These are phyloP conservation scores for Pitta sordida DNA, from an alignment of 2,113 vertebrate genomes.

Conservation along the genomic window DNA sequence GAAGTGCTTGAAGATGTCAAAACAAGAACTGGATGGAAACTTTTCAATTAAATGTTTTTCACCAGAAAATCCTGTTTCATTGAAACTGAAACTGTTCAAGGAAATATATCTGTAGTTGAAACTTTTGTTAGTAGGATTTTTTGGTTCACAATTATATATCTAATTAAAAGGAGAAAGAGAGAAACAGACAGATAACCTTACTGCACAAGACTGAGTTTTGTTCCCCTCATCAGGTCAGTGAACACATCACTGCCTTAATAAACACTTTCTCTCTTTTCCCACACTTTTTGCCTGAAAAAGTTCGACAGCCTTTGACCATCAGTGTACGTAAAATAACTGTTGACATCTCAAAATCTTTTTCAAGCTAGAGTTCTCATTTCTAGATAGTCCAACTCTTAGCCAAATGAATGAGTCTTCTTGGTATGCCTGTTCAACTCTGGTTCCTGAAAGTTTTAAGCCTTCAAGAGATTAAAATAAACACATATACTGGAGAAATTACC, in stretches of 20 bases:
- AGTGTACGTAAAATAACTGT: background rate
- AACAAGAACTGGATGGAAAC: background rate
- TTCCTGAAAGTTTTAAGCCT: background rate
- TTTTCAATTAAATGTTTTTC: constrained; percentile 23
- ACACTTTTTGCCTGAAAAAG: background rate
- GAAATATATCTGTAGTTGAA: background rate
- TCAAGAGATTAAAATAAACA: background rate
- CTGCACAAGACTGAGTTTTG: background rate
- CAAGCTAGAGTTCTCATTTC: background rate
- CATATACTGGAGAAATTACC: background rate
- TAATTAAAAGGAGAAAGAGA: background rate
- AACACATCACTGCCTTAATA: background rate
- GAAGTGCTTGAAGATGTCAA: background rate
- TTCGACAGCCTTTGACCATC: background rate
- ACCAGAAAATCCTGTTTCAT: background rate
- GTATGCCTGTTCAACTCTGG: background rate
- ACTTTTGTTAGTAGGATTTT: background rate
- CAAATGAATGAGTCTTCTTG: background rate
- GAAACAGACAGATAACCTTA: background rate
- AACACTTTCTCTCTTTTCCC: background rate
- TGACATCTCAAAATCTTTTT: background rate
- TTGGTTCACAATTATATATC: background rate
- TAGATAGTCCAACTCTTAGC: background rate
- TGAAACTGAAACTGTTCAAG: constrained; percentile 28
- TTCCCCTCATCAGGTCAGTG: background rate